Evolutionary conservation across 2,888 invertebrate genomes (phyloP).

Genomic region (Amblyjoppa proteus): DNA sequence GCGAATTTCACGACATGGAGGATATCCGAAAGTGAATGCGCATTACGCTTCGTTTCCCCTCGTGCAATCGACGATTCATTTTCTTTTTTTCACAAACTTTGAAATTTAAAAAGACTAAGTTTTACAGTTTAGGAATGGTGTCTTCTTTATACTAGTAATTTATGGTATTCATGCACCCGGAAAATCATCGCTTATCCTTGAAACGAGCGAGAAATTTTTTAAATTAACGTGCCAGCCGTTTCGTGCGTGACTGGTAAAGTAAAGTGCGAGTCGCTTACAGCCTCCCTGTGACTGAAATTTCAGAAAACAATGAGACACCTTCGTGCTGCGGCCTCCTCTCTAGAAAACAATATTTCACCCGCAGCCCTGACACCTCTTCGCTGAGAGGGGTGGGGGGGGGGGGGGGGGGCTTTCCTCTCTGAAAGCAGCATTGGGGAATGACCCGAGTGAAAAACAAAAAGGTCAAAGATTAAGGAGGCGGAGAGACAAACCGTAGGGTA

Average conservation of each 20-base stretch:
- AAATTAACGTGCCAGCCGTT: conserved; percentile 21
- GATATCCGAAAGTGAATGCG: conserved; percentile 60
- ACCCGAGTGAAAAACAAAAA: conserved; percentile 64
- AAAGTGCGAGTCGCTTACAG: conserved; percentile 11
- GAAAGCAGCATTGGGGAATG: conserved; percentile 50
- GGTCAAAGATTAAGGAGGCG: conserved; percentile 24
- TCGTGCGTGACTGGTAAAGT: conserved; percentile 16
- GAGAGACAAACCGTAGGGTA: conserved; percentile 35
- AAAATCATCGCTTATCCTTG: conserved; percentile 53
- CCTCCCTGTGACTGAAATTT: conserved; percentile 54
- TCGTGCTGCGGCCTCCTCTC: conserved; percentile 2
- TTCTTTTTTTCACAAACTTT: neutral
- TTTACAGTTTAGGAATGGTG: too few relatives aligned
- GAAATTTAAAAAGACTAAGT: too few relatives aligned
- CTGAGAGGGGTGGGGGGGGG: conserved; percentile 44
- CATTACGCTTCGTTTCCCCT: conserved; percentile 55
- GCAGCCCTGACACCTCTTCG: conserved; percentile 63
- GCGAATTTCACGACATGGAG: conserved; percentile 60
- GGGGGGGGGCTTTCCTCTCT: conserved; percentile 37
- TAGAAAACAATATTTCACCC: conserved; percentile 67
- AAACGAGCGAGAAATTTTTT: conserved; percentile 41
- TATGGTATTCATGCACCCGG: conserved; percentile 33
- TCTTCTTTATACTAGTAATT: too few relatives aligned
- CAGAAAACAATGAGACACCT: conserved; percentile 61
- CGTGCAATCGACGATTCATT: conserved; percentile 1